Conservation (phyloP, 2,888 invertebrate species). For the Drosophila lacicola region DNA sequence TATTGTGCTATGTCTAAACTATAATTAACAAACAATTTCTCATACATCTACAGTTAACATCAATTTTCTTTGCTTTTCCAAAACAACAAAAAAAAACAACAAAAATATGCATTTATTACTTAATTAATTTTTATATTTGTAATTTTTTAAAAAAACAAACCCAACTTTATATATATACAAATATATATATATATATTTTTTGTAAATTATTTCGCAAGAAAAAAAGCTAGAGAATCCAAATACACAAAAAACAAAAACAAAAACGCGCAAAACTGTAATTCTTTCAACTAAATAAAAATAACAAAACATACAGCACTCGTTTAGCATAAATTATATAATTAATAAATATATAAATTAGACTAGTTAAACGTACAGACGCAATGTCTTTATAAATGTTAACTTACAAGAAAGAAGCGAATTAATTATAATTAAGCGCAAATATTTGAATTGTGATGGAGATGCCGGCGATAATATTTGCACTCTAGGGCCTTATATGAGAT, state of each 20-base stretch:
- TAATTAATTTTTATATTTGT: slow-evolving; percentile 79
- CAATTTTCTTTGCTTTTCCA: slow-evolving; percentile 73
- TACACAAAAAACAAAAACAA: slow-evolving; percentile 26
- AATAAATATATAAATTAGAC: slow-evolving; percentile 60
- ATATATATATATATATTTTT: slow-evolving; percentile 62
- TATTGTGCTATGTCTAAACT: slow-evolving; percentile 21
- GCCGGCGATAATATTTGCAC: slow-evolving; percentile 75
- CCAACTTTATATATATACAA: slow-evolving; percentile 39
- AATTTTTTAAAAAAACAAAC: slow-evolving; percentile 43
- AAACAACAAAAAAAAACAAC: slow-evolving; percentile 36
- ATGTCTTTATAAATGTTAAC: slow-evolving; percentile 70
- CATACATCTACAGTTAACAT: slow-evolving; percentile 9
- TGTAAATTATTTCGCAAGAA: slow-evolving; percentile 75
- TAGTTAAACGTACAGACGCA: slow-evolving; percentile 58
- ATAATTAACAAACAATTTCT: slow-evolving; percentile 13
- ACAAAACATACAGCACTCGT: slow-evolving; percentile 60
- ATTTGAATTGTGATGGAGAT: slow-evolving; percentile 73
- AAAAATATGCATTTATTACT: slow-evolving; percentile 77
- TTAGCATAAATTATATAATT: slow-evolving; percentile 78
- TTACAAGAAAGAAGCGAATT: slow-evolving; percentile 42
- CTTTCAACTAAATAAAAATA: slow-evolving; percentile 51
- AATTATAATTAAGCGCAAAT: slow-evolving; percentile 76
- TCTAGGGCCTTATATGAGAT: slow-evolving; percentile 80
- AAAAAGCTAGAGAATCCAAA: slow-evolving; percentile 76
- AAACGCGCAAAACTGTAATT: slow-evolving; percentile 63